Conservation (phyloP, 2,888 invertebrate species). For the Steromphala cineraria region DNA sequence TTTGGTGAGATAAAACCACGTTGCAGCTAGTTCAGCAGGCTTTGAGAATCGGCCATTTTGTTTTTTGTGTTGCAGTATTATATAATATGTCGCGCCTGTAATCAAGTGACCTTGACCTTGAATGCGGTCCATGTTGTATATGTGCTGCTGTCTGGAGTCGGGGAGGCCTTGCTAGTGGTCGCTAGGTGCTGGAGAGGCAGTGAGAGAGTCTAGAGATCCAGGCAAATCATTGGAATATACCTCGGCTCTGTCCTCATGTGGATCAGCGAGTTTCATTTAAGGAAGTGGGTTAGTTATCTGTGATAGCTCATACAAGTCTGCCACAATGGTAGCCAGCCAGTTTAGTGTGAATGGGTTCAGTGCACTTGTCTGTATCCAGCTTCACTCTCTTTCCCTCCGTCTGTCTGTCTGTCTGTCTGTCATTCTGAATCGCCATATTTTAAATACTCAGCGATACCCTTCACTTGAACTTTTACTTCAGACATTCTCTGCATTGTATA, state of each 20-base stretch:
- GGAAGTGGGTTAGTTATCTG: no score
- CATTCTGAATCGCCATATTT: background rate
- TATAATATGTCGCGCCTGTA: slow-evolving; percentile 22
- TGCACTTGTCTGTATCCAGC: background rate
- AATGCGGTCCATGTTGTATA: background rate
- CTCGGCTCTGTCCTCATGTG: no score
- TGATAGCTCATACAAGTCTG: no score
- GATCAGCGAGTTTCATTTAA: no score
- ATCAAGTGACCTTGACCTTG: slow-evolving; percentile 20
- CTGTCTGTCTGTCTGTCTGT: background rate
- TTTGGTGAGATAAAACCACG: background rate
- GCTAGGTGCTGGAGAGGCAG: background rate
- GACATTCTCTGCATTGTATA: no score
- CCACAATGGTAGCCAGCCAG: background rate
- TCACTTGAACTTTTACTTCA: no score
- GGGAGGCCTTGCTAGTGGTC: background rate
- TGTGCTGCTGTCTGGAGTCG: background rate
- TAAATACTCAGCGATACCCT: no score
- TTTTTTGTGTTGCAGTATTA: slow-evolving; percentile 24
- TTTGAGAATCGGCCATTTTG: slow-evolving; percentile 18
- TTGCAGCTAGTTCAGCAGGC: background rate
- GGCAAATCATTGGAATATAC: no score
- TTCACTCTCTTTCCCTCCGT: background rate
- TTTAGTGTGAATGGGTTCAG: background rate
- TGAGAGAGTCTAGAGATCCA: no score